phyloP scores from a whole-genome alignment of 2,797 vertebrate species.

The Poeciliopsis infans region DNA sequence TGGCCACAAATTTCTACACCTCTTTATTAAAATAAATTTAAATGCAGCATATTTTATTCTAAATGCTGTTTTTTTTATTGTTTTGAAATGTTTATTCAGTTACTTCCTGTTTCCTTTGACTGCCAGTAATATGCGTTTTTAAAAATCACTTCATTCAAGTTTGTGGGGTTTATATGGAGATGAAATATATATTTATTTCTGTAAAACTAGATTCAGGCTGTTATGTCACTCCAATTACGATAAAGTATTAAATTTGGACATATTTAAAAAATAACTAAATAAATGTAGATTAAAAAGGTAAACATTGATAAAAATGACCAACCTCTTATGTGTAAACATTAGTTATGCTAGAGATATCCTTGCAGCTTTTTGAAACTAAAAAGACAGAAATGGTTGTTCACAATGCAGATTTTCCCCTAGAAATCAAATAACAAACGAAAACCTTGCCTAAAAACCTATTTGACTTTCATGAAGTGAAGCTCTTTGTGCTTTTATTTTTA shows the following conservation, averaged over 20 bases:
- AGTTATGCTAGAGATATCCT: neutral
- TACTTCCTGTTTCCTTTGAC: neutral
- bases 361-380: slow-evolving; percentile 3
- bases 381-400: neutral
- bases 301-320: neutral
- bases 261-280: neutral
- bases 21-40: neutral
- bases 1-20: neutral
- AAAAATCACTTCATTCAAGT: neutral
- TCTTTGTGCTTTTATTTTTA: slow-evolving; percentile 1
- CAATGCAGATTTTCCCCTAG: neutral
- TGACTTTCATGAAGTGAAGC: slow-evolving; percentile 4
- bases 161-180: neutral
- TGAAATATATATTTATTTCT: neutral
- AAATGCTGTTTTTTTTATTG: neutral
- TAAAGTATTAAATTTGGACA: neutral
- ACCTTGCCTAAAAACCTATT: neutral
- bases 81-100: neutral
- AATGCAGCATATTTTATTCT: neutral
- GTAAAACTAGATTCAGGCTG: neutral
- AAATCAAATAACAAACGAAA: neutral
- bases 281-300: neutral
- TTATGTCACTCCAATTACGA: neutral
- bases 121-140: neutral
- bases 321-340: neutral